phyloP scores from a whole-genome alignment of 2,113 vertebrate genomes.

The Nothobranchius furzeri region DNA sequence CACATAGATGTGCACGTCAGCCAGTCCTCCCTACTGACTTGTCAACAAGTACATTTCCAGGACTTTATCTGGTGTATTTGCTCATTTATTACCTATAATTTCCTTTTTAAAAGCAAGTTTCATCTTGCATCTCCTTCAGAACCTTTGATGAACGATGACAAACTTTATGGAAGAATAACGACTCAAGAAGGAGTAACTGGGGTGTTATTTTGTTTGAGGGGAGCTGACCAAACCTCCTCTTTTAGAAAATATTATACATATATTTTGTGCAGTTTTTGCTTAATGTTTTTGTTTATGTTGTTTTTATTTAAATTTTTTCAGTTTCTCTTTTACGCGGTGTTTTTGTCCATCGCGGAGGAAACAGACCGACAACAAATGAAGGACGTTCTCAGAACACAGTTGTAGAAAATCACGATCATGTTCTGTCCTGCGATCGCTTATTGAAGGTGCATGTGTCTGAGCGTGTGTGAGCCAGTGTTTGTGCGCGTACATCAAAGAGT shows the following conservation, averaged over 20 bases:
- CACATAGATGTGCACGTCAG: conserved; percentile 11
- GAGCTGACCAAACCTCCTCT: neutral
- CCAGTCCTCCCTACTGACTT: too few species aligned
- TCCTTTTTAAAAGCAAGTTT: too few species aligned
- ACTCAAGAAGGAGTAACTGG: too few species aligned
- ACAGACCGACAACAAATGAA: conserved; percentile 66
- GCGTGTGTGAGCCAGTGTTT: conserved; percentile 60
- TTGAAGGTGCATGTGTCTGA: conserved; percentile 67
- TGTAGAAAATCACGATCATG: conserved; percentile 60
- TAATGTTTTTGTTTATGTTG: conserved; percentile 62
- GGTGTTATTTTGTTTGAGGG: too few species aligned
- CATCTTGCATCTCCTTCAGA: too few species aligned
- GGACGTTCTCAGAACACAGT: conserved; percentile 75
- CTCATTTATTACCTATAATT: too few species aligned
- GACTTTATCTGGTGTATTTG: too few species aligned
- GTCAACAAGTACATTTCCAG: too few species aligned
- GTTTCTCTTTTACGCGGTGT: conserved; percentile 52
- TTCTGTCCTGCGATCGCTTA: conserved; percentile 65
- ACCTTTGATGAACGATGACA: too few species aligned
- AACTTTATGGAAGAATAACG: too few species aligned
- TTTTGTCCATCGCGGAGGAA: conserved; percentile 48
- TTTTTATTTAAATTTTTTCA: conserved; percentile 12
- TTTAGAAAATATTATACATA: conserved; percentile 71
- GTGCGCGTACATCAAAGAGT: conserved; percentile 70
- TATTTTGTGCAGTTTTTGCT: conserved; percentile 64